Base-by-base conservation (phyloP, 2,888 invertebrate genomes). In the Alviniconcha strummeri region DNA sequence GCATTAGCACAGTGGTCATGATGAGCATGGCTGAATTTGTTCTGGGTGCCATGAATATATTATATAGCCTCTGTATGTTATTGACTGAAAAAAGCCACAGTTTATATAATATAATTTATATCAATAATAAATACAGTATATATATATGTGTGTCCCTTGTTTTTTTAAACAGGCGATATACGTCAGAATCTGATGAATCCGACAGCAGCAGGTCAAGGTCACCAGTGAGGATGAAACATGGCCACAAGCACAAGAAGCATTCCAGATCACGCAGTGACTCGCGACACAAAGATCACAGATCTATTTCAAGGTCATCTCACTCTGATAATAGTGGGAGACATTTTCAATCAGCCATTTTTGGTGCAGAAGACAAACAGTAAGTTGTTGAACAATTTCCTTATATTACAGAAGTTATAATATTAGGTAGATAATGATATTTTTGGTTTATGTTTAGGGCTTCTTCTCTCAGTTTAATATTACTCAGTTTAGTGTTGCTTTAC, bases 201-300 rank as follows among this genome's bases (percentile, higher is more conserved):
- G 83, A 85, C 55, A 84, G 82, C 52, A 67, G 82, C 52, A 67
- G 84, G n/a, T 90, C 90, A 85, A 80, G 81, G 15, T 87, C 88
- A 52, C 84, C 84, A 55, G 86, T 85, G 11, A 85, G 86, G 78
- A 85, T 82, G 79, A 87, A 87, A 64, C 85, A 84, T 64, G 85
- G 80, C 17, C 86, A 84, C 57, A 87, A 85, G 69, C 83, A 81
- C n/a, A 83, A 82, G n/a, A 71, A 81, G 71, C 57, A 71, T 5
- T 85, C 88, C 78, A 84, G 84, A 71, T 84, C 87, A 81, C 84
- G 60, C 71, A 76, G 83, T 71, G 79, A 84, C 57, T 74, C 82
- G 17, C 82, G 81, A 60, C 82, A 81, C 80, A 82, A 81, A 74
- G 77, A 84, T 78, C 80, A 83, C 67, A 81, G 85, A 56, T 83